Conservation (phyloP, 2,888 invertebrate genomes). For the Pyrgus malvae region DNA sequence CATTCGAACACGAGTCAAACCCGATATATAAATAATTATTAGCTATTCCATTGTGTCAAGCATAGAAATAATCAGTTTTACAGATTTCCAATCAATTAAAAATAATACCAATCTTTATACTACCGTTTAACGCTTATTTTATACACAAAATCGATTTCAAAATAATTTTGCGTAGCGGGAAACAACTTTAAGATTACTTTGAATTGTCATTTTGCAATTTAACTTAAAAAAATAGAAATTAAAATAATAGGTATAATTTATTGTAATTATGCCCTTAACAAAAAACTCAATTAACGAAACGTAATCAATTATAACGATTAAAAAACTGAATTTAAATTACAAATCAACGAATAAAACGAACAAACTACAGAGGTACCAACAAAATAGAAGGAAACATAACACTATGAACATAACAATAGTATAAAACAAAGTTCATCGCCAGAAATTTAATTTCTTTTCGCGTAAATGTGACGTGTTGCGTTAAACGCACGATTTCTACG, state of each 20-base stretch:
- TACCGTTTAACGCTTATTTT: no score
- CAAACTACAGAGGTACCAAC: no score
- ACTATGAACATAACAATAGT: conserved; percentile 2
- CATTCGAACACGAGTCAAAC: conserved; percentile 32
- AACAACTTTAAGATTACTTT: no score
- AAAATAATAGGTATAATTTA: background rate
- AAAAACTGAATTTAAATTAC: conserved; percentile 25
- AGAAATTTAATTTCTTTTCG: conserved; percentile 22
- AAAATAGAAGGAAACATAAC: background rate
- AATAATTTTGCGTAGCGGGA: no score
- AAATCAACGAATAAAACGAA: conserved; percentile 15
- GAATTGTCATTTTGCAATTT: no score
- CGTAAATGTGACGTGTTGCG: conserved; percentile 6
- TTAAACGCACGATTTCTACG: conserved; percentile 6
- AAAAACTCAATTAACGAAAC: background rate
- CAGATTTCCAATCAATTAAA: background rate
- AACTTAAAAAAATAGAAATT: background rate
- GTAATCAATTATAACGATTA: background rate
- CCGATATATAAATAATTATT: conserved; percentile 25
- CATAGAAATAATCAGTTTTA: conserved; percentile 24
- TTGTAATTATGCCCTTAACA: background rate
- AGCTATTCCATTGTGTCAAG: conserved; percentile 27
- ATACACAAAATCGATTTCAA: background rate
- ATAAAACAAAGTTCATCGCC: background rate
- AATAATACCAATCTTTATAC: background rate